phyloP scores from a whole-genome alignment of 2,888 invertebrate genomes.

The Agelastica alni region DNA sequence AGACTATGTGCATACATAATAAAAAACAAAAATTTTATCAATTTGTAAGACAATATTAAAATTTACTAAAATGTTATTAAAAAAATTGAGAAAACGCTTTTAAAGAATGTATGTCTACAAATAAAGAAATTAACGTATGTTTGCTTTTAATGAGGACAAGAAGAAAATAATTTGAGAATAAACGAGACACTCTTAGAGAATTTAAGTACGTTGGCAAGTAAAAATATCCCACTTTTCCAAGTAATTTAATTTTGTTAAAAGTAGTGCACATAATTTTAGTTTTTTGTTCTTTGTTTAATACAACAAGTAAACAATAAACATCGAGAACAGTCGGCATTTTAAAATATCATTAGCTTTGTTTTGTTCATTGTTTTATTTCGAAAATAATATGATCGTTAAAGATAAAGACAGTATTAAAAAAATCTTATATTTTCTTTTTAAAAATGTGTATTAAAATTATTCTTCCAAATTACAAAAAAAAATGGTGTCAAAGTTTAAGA shows the following conservation, averaged over 20 bases:
- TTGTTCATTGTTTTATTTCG: too few species aligned
- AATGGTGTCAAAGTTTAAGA: too few species aligned
- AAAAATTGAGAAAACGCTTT: neutral
- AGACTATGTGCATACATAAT: too few species aligned
- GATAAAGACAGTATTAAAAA: too few species aligned
- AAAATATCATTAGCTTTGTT: too few species aligned
- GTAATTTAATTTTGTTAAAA: conserved; percentile 11
- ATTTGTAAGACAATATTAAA: too few species aligned
- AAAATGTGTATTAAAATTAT: too few species aligned
- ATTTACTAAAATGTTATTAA: neutral
- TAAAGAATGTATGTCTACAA: conserved; percentile 8
- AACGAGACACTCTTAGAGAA: neutral
- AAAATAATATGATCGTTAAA: too few species aligned
- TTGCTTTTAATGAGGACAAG: neutral
- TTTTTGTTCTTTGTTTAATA: neutral
- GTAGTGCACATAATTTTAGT: conserved; percentile 3
- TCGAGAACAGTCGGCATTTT: neutral
- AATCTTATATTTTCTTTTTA: too few species aligned
- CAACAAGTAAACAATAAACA: conserved; percentile 12
- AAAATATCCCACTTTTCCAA: conserved; percentile 7
- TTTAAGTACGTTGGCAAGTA: neutral
- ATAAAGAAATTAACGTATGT: neutral
- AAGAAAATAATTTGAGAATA: neutral
- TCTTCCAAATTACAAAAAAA: too few species aligned
- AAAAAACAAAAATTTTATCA: too few species aligned